Conservation (phyloP, 2,888 invertebrate genomes). For the Drosophila incognita region DNA sequence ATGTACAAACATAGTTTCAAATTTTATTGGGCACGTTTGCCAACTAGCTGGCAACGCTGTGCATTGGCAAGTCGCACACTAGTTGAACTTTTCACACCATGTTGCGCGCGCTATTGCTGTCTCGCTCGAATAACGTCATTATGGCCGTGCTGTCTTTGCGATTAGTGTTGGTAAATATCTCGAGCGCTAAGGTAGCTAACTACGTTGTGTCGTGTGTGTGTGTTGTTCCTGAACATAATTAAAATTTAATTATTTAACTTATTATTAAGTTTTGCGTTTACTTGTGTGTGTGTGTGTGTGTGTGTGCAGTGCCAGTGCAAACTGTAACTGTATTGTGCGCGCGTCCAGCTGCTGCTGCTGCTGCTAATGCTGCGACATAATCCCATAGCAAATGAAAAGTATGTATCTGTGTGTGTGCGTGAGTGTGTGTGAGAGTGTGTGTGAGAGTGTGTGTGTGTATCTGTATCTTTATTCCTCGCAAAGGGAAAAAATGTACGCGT, state of each 20-base stretch:
- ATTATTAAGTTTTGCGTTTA: conserved; percentile 71
- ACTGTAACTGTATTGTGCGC: conserved; percentile 34
- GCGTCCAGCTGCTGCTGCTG: conserved; percentile 37
- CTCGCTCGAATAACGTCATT: conserved; percentile 68
- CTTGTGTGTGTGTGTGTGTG: conserved; percentile 18
- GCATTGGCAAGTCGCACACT: conserved; percentile 3
- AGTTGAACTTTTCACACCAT: conserved; percentile 63
- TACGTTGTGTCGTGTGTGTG: conserved; percentile 75
- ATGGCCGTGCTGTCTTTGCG: conserved; percentile 55
- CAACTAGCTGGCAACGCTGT: conserved; percentile 52
- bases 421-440: conserved; percentile 9
- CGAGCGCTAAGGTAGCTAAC: conserved; percentile 55
- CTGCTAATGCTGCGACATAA: conserved; percentile 53
- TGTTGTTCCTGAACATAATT: conserved; percentile 67
- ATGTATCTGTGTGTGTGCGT: conserved; percentile 56
- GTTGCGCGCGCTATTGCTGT: conserved; percentile 64
- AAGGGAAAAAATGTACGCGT: conserved; percentile 63
- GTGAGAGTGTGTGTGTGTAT: conserved; percentile 32
- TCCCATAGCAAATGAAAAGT: conserved; percentile 62
- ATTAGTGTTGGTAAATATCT: conserved; percentile 62
- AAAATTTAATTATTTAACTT: conserved; percentile 76
- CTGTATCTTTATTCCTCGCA: conserved; percentile 53
- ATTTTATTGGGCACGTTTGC: conserved; percentile 21
- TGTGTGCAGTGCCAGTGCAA: conserved; percentile 16
- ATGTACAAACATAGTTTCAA: conserved; percentile 28